Evolutionary conservation across 2,797 vertebrate species (phyloP).

Genomic region (Sternarchorhynchus goeldii): DNA sequence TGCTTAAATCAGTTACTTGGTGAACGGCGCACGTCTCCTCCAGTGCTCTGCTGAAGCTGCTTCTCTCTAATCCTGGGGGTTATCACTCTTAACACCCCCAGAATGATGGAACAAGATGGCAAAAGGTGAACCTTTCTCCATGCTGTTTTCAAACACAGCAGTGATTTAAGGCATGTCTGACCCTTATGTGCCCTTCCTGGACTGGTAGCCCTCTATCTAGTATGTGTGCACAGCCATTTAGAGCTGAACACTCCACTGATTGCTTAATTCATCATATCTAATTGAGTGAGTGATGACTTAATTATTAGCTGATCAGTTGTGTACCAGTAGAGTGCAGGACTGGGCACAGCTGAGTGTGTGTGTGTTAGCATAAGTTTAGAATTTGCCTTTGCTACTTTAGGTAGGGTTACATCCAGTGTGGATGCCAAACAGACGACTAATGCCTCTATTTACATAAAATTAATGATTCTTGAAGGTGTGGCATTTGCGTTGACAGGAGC

Average conservation of each 20-base stretch:
- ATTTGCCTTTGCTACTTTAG: background rate
- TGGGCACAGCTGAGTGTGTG: background rate
- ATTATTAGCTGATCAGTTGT: too few relatives aligned
- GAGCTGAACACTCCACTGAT: background rate
- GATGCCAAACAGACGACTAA: background rate
- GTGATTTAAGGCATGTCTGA: constrained; percentile 1
- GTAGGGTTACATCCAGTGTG: background rate
- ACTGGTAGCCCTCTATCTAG: background rate
- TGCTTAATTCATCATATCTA: background rate
- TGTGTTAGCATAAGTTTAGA: background rate
- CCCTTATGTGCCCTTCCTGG: background rate
- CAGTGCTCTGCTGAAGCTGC: background rate
- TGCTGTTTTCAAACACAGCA: constrained; percentile 22
- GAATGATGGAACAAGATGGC: background rate
- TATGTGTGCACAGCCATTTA: background rate
- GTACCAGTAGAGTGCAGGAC: too few relatives aligned
- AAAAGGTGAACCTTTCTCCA: background rate
- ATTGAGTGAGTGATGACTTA: background rate
- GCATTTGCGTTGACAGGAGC: too few relatives aligned
- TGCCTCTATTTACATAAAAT: background rate
- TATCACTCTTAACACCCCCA: constrained; percentile 6
- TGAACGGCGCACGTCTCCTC: background rate
- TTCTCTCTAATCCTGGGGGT: constrained; percentile 4
- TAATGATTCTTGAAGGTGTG: background rate
- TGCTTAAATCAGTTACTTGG: background rate